Base-by-base conservation (phyloP, 2,797 vertebrate genomes). In the Epinephelus coioides region DNA sequence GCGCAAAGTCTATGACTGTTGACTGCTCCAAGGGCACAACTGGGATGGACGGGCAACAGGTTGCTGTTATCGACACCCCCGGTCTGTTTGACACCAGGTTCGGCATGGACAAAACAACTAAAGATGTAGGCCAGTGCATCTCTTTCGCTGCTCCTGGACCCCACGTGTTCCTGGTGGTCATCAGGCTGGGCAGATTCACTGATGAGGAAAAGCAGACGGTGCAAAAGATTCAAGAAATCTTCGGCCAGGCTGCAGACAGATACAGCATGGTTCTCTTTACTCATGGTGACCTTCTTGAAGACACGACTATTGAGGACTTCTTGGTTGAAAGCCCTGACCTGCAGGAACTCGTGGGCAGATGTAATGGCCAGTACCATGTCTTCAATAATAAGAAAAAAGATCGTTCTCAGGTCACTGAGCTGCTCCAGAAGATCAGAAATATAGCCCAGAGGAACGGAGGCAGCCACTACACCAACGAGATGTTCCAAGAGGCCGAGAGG, bases 251-350 rank as follows among this genome's bases (percentile, higher is more conserved):
- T 19, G 53, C 53, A 23, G 60, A 71, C 10, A 64, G 1, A 57
- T 78, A 71, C 67, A 78, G 68, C 67, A 71, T 78, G 76, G 76
- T 78, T 23, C 68, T 78, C 34, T 78, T 78, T 10, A 71, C 76
- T 15, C 10, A 25, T 49, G 56, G 68, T 0, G 66, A 77, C 43
- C 3, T 3, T n/a, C 57, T 73, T 9, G 43, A 56, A n/a, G 4
- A 1, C 4, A 55, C 1, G 15, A 46, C 17, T 9, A 60, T 71
- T 7, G 27, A 61, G 11, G 47, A 49, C 3, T 66, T 71, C 15
- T 10, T 81, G 43, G 9, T 0, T 10, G 49, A 21, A 10, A 49
- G 40, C 15, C 0, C 12, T 40, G 66, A 70, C 0, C 60, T 81
- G 14, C 54, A 70, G 15, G 54, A 66, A 7, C 54, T 81, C 2